Evolutionary conservation across 2,797 vertebrate species (phyloP).

Genomic region (Botia almorhae): DNA sequence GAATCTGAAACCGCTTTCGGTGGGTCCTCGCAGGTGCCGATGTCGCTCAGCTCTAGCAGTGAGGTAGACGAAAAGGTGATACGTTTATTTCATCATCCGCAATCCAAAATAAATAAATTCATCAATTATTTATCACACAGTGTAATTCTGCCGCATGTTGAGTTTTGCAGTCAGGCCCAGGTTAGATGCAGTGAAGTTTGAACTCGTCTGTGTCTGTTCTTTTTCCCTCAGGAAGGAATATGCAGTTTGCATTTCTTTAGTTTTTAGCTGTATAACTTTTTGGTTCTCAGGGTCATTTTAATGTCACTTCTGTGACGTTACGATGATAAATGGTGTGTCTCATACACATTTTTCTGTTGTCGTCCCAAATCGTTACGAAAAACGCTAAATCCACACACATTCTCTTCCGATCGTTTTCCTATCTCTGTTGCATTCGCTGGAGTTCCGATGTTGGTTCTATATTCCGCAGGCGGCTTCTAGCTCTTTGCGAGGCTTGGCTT

Average conservation of each 20-base stretch:
- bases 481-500: slow-evolving; percentile 22
- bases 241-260: slow-evolving; percentile 18
- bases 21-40: too few relatives aligned
- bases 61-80: not conserved
- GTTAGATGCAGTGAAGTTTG: slow-evolving; percentile 9
- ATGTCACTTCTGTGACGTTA: not conserved
- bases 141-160: not conserved
- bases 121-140: not conserved
- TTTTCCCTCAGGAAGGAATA: slow-evolving; percentile 32
- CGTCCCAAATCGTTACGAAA: not conserved
- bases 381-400: not conserved
- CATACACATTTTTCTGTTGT: too few relatives aligned
- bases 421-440: slow-evolving; percentile 2
- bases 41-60: too few relatives aligned
- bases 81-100: not conserved
- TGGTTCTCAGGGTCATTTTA: not conserved
- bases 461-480: slow-evolving; percentile 36
- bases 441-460: slow-evolving; percentile 37
- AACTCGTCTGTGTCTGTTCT: slow-evolving; percentile 26
- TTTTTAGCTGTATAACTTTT: not conserved
- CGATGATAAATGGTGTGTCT: not conserved
- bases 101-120: slow-evolving; percentile 5
- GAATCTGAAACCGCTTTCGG: not conserved
- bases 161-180: not conserved
- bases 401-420: too few relatives aligned